Conservation (phyloP, 2,888 invertebrate genomes). For the Euplagia quadripunctaria region DNA sequence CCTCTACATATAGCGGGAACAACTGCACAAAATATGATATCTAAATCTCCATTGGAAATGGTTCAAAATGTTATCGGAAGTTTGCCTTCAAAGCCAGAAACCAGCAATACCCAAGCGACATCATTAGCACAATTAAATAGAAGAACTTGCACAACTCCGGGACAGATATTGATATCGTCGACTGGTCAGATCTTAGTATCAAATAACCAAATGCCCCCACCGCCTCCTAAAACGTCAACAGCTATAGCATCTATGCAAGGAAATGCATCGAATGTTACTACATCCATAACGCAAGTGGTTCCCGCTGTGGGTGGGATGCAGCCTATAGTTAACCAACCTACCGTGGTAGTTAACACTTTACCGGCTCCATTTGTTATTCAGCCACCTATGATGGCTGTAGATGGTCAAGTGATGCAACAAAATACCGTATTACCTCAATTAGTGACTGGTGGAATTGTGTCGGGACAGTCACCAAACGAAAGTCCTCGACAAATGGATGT, state of each 20-base stretch:
- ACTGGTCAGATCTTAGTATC: conserved; percentile 92
- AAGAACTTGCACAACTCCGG: conserved; percentile 78
- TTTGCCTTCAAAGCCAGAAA: conserved; percentile 84
- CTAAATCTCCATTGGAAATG: conserved; percentile 91
- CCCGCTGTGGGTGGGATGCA: conserved; percentile 89
- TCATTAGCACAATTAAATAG: conserved; percentile 63
- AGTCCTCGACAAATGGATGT: conserved; percentile 86
- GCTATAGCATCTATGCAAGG: conserved; percentile 89
- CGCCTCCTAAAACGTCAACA: conserved; percentile 87
- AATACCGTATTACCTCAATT: conserved; percentile 91
- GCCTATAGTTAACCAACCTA: conserved; percentile 91
- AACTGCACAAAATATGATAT: conserved; percentile 84
- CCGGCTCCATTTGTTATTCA: conserved; percentile 93
- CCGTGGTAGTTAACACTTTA: conserved; percentile 93
- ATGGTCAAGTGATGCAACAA: conserved; percentile 90
- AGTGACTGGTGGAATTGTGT: conserved; percentile 89
- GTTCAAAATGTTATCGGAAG: conserved; percentile 92
- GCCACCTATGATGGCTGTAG: conserved; percentile 92
- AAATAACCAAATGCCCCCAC: conserved; percentile 89
- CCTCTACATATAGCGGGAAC: conserved; percentile 82
- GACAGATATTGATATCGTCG: conserved; percentile 92
- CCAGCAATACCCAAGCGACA: conserved; percentile 78
- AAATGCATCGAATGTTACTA: conserved; percentile 89
- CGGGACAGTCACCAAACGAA: conserved; percentile 83
- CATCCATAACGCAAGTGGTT: conserved; percentile 89